Conservation (phyloP, 2,888 invertebrate genomes). For the Cryptus armator region DNA sequence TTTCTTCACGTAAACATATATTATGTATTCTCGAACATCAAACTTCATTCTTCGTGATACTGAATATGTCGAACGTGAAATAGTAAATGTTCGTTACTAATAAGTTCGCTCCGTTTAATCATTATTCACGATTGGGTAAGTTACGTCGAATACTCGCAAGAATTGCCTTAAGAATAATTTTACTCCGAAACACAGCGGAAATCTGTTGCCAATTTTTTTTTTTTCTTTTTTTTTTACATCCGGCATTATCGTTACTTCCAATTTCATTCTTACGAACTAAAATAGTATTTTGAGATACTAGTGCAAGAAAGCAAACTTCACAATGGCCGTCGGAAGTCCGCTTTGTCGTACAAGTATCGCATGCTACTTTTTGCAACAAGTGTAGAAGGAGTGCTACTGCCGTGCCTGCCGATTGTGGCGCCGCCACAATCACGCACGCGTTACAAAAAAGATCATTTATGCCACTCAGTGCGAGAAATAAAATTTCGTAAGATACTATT, state of each 20-base stretch:
- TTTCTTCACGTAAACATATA: constrained; percentile 47
- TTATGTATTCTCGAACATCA: constrained; percentile 41
- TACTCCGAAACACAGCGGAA: constrained; percentile 36
- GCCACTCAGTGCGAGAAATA: too few relatives aligned
- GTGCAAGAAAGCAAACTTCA: too few relatives aligned
- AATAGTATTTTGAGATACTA: constrained; percentile 8
- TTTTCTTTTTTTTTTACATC: background rate
- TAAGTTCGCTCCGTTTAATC: constrained; percentile 38
- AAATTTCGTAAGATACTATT: too few relatives aligned
- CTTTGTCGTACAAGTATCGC: too few relatives aligned
- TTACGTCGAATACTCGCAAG: constrained; percentile 40
- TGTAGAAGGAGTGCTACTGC: too few relatives aligned
- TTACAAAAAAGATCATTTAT: too few relatives aligned
- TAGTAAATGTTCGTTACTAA: constrained; percentile 70
- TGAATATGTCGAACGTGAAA: constrained; percentile 71
- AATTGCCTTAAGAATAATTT: constrained; percentile 19
- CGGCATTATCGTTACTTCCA: background rate
- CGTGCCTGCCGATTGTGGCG: too few relatives aligned
- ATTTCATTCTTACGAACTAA: constrained; percentile 44
- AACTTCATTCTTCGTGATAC: constrained; percentile 30
- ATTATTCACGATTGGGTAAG: constrained; percentile 51
- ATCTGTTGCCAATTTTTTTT: constrained; percentile 15
- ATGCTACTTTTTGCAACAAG: too few relatives aligned
- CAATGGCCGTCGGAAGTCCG: too few relatives aligned
- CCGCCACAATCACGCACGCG: too few relatives aligned